These are phyloP conservation scores for Porites evermanni DNA, from an alignment of 92 coral and sea anemone species.

Conservation along the genomic window DNA sequence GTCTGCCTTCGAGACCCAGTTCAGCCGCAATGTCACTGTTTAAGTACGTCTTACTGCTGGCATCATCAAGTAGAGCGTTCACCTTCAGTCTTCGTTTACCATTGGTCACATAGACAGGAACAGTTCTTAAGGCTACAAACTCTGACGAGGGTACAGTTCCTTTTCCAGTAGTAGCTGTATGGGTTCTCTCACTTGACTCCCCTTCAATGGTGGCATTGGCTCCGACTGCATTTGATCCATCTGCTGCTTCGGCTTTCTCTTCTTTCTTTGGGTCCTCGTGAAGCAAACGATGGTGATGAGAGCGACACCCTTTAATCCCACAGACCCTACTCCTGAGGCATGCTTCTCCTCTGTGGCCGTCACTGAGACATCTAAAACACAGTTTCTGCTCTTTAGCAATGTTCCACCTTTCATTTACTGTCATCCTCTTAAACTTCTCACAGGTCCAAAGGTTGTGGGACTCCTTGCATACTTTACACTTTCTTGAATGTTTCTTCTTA, in stretches of 20 bases:
- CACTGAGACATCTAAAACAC: slow-evolving; percentile 59
- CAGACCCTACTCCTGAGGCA: slow-evolving; percentile 59
- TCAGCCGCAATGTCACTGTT: slow-evolving; percentile 47
- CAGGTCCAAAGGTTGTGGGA: slow-evolving; percentile 57
- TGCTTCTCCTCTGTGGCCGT: slow-evolving; percentile 53
- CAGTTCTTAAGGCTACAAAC: slow-evolving; percentile 57
- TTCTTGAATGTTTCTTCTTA: background rate
- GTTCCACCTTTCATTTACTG: slow-evolving; percentile 35
- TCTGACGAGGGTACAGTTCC: slow-evolving; percentile 18
- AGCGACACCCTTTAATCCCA: slow-evolving; percentile 58
- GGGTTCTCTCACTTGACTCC: slow-evolving; percentile 45
- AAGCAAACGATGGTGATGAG: slow-evolving; percentile 58
- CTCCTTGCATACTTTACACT: slow-evolving; percentile 43
- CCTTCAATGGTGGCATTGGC: slow-evolving; percentile 5
- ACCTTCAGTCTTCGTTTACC: background rate
- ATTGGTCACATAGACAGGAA: slow-evolving; percentile 47
- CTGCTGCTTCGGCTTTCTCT: background rate
- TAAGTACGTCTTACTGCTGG: slow-evolving; percentile 32
- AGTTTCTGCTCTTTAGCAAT: slow-evolving; percentile 44
- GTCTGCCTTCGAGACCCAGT: slow-evolving; percentile 54
- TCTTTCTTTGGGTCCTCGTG: slow-evolving; percentile 33
- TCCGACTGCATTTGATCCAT: background rate
- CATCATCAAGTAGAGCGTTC: slow-evolving; percentile 24
- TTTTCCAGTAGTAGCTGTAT: slow-evolving; percentile 29
- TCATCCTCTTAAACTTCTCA: slow-evolving; percentile 46